Conservation (phyloP, 2,888 invertebrate species). For the Sinopyrophorus schimmeli region DNA sequence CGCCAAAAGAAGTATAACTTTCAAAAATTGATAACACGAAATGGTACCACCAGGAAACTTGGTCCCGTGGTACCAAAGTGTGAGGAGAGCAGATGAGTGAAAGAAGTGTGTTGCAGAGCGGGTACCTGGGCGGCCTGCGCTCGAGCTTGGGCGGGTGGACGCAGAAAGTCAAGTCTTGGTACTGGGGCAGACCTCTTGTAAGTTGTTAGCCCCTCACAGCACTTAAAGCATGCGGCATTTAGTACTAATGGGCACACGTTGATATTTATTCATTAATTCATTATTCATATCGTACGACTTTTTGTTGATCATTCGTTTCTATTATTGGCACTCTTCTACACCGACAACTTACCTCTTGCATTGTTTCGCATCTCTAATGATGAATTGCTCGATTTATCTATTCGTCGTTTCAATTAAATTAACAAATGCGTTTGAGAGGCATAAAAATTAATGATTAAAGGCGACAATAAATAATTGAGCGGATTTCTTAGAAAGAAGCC, state of each 20-base stretch:
- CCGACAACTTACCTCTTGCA: conserved; percentile 12
- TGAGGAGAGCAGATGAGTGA: conserved; percentile 32
- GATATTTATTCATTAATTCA: too few species aligned
- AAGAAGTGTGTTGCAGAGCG: conserved; percentile 68
- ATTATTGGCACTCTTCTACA: conserved; percentile 17
- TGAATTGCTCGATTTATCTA: too few species aligned
- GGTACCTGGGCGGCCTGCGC: conserved; percentile 91
- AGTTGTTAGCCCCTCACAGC: conserved; percentile 60
- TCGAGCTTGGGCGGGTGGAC: conserved; percentile 95
- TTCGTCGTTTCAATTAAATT: too few species aligned
- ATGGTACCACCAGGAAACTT: conserved; percentile 20
- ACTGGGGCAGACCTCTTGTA: conserved; percentile 97
- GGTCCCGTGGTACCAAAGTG: conserved; percentile 22
- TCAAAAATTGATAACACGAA: too few species aligned
- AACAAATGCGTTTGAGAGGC: too few species aligned
- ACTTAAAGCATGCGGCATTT: conserved; percentile 45
- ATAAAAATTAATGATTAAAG: too few species aligned
- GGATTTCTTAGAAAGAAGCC: too few species aligned
- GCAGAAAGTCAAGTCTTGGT: conserved; percentile 96
- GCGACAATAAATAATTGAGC: too few species aligned
- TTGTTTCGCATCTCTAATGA: not conserved
- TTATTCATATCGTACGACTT: conserved; percentile 20
- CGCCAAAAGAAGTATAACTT: conserved; percentile 2
- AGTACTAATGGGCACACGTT: conserved; percentile 35
- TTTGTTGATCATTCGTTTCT: conserved; percentile 20